Evolutionary conservation across 2,888 invertebrate species (phyloP).

Genomic region (Caenorhabditis sp.): DNA sequence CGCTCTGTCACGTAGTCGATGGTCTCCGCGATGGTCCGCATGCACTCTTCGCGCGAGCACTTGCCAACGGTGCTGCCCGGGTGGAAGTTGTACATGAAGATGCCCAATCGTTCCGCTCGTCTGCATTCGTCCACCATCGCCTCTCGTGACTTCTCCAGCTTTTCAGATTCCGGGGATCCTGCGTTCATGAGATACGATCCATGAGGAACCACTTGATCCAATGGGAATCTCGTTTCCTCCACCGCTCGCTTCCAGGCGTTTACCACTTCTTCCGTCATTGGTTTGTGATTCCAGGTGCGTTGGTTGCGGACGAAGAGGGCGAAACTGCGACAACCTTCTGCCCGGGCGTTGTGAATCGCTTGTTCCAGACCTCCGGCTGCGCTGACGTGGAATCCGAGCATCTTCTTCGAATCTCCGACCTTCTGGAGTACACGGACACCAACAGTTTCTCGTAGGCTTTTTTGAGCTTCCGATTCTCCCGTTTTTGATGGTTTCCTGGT

Average conservation of each 20-base stretch:
- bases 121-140: slow-evolving; percentile 84
- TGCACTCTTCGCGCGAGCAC: slow-evolving; percentile 80
- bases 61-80: slow-evolving; percentile 84
- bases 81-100: slow-evolving; percentile 85
- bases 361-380: slow-evolving; percentile 83
- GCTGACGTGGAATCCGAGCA: slow-evolving; percentile 77
- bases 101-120: slow-evolving; percentile 84
- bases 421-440: slow-evolving; percentile 55
- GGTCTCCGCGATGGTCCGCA: slow-evolving; percentile 83
- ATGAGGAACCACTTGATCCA: slow-evolving; percentile 82
- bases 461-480: slow-evolving; percentile 47
- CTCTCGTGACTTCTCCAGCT: slow-evolving; percentile 76
- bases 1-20: slow-evolving; percentile 83
- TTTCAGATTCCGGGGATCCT: slow-evolving; percentile 84
- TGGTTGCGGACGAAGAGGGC: slow-evolving; percentile 83
- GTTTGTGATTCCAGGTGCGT: slow-evolving; percentile 78
- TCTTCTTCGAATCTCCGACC: slow-evolving; percentile 64
- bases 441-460: slow-evolving; percentile 35
- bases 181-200: slow-evolving; percentile 85
- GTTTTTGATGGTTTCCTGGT: neutral
- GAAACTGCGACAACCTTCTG: slow-evolving; percentile 83
- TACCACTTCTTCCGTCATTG: slow-evolving; percentile 74
- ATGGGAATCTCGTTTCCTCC: slow-evolving; percentile 75
- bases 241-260: slow-evolving; percentile 83
- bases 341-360: slow-evolving; percentile 83